These are phyloP conservation scores for Catostylus mosaicus DNA, from an alignment of 30 jellyfish, hydroid and myxozoan genomes.

Conservation along the genomic window DNA sequence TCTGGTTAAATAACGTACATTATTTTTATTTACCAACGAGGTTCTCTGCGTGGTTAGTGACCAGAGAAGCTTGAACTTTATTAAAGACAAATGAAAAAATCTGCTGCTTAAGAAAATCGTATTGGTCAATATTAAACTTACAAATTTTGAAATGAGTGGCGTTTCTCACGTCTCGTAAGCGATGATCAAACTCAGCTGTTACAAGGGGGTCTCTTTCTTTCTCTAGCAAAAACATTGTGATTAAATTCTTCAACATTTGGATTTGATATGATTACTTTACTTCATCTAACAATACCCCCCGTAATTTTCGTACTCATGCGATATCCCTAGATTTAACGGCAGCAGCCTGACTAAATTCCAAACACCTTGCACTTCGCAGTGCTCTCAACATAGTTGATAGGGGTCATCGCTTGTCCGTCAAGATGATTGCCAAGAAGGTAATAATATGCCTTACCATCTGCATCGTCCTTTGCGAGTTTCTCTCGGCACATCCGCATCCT, in stretches of 20 bases:
- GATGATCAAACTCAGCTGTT: neutral
- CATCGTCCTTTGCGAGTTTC: conserved; percentile 8
- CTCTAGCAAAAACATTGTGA: neutral
- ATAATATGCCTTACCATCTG: neutral
- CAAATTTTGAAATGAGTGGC: neutral
- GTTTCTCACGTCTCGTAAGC: conserved; percentile 22
- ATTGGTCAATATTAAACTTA: conserved; percentile 7
- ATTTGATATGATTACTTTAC: no score
- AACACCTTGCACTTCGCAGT: neutral
- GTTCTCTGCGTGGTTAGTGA: neutral
- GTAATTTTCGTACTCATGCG: no score
- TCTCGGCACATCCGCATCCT: conserved; percentile 40
- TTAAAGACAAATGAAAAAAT: neutral
- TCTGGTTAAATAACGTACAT: conserved; percentile 23
- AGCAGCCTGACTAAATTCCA: neutral
- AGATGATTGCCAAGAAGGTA: conserved; percentile 13
- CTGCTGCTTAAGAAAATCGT: neutral
- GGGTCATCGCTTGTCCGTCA: neutral
- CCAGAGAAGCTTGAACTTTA: neutral
- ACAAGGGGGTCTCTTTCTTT: neutral
- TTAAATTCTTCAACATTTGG: no score
- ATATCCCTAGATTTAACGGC: neutral
- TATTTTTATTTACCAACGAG: neutral
- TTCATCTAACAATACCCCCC: no score
- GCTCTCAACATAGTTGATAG: neutral